Conservation (phyloP, 1,140 invertebrate genomes). For the Thaumatotibia leucotreta region DNA sequence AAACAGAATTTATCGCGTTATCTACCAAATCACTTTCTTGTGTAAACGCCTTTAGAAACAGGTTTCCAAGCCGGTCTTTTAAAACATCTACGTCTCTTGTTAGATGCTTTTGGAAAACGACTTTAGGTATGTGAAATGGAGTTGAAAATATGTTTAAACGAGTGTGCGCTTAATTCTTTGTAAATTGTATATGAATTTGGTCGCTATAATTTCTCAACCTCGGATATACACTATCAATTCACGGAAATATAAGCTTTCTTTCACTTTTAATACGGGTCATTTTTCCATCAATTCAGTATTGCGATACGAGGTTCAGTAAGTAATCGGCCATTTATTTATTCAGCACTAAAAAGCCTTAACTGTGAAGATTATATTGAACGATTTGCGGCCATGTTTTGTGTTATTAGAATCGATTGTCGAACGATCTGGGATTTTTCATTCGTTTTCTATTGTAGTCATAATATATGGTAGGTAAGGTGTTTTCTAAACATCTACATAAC, state of each 20-base stretch:
- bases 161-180: neutral
- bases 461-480: neutral
- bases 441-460: neutral
- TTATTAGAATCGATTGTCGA: neutral
- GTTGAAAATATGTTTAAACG: neutral
- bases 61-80: neutral
- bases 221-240: too few species aligned
- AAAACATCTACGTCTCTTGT: neutral
- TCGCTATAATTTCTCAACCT: too few species aligned
- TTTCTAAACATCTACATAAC: constrained; percentile 8
- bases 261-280: too few species aligned
- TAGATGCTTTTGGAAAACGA: neutral
- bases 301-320: too few species aligned
- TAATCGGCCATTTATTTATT: too few species aligned
- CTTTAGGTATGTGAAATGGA: neutral
- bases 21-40: constrained; percentile 2
- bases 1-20: constrained; percentile 12
- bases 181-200: neutral
- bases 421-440: neutral
- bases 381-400: neutral
- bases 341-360: neutral
- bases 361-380: neutral
- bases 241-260: too few species aligned
- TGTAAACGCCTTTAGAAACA: neutral
- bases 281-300: too few species aligned